These are phyloP conservation scores for Aphidius ervi DNA, from an alignment of 1,140 invertebrate species.

Conservation along the genomic window DNA sequence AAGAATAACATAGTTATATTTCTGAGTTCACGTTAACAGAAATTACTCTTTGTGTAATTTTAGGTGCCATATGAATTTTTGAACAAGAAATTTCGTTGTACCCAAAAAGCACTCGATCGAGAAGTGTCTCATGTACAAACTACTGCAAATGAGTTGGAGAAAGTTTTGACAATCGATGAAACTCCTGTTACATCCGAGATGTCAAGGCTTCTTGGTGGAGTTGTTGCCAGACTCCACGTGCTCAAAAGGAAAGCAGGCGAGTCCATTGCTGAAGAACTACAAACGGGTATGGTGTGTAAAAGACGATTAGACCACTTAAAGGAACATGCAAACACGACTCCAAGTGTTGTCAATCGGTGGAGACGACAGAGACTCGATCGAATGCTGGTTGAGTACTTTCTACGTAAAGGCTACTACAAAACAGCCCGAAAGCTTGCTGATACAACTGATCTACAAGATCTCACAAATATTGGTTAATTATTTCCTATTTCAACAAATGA, in stretches of 20 bases:
- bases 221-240: slow-evolving; percentile 84
- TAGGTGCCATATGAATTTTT: slow-evolving; percentile 97
- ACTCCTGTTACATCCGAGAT: slow-evolving; percentile 66
- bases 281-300: slow-evolving; percentile 69
- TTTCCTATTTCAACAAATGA: background rate
- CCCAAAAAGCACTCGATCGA: slow-evolving; percentile 89
- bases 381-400: slow-evolving; percentile 94
- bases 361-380: slow-evolving; percentile 83
- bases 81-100: slow-evolving; percentile 94
- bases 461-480: slow-evolving; percentile 83
- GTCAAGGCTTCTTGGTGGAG: slow-evolving; percentile 74
- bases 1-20: too few relatives aligned
- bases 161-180: slow-evolving; percentile 58
- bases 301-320: slow-evolving; percentile 90
- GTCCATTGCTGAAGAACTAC: slow-evolving; percentile 85
- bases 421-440: slow-evolving; percentile 83
- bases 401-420: slow-evolving; percentile 93
- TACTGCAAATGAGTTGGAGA: slow-evolving; percentile 77
- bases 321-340: slow-evolving; percentile 61
- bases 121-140: slow-evolving; percentile 86
- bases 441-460: slow-evolving; percentile 75
- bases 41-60: slow-evolving; percentile 15
- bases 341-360: slow-evolving; percentile 72
- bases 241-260: slow-evolving; percentile 93
- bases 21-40: too few relatives aligned